Evolutionary conservation across 2,888 invertebrate species (phyloP), one percentile per base, ranked within the genome.

Genomic region (Synergus gifuensis): DNA sequence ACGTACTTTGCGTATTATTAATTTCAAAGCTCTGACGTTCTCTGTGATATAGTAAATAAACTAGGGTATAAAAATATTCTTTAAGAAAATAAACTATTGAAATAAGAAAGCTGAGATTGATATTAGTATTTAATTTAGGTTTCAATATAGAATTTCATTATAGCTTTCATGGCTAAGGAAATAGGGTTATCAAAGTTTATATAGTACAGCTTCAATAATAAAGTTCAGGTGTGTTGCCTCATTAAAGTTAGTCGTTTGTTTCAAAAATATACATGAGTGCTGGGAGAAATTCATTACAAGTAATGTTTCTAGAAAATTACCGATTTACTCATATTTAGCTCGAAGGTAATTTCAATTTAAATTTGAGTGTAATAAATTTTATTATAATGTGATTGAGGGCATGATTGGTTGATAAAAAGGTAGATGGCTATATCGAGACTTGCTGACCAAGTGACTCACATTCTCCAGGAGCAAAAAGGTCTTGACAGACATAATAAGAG

Each of bases 401-500:
- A 64, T 64, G 8, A 16, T 16, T 18, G 46, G 28, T 69, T 44
- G 18, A 18, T n/a, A 42, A 66, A 40, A 9, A 64, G 18, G 44
- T 42, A 42, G 42, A 66, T 62, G 28, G 12, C 62, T 62, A 62
- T 44, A 66, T 66, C 44, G 46, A 18, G 46, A 46, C 22, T 46
- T 69, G 9, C 22, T 67, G 44, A 49, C 8, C 60, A 22, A 69
- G 44, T 46, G 78, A 81, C n/a, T 78, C 60, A 77, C 36, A 64
- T 79, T 66, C 66, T 46, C 64, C 46, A 42, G 49, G 77, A 78
- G 40, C 54, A 49, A 22, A 62, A 78, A 81, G 63, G 2, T 76
- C 12, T 80, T 83, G 78, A 76, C 82, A 82, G 62, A 64, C 28
- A 28, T 28, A n/a, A 49, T 49, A 49, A 49, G 14, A 49, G 46